phyloP scores from a whole-genome alignment of 2,888 invertebrate genomes.

The Allophyes oxyacanthae region DNA sequence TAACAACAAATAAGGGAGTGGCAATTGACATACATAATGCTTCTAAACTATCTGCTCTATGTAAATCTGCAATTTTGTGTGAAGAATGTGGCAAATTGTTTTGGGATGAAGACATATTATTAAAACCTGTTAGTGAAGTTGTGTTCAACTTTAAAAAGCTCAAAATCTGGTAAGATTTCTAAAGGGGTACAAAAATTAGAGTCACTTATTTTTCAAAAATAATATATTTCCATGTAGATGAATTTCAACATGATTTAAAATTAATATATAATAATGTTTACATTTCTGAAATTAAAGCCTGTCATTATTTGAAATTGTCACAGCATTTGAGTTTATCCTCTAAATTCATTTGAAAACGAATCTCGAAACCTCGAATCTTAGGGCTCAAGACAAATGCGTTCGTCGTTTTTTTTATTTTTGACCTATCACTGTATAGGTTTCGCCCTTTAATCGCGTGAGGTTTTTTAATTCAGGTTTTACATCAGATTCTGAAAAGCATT shows the following conservation, averaged over 20 bases:
- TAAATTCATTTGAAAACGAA: neutral
- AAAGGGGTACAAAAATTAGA: constrained; percentile 41
- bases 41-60: constrained; percentile 77
- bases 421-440: too few species aligned
- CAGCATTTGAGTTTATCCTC: constrained; percentile 14
- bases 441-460: too few species aligned
- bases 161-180: constrained; percentile 55
- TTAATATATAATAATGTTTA: constrained; percentile 10
- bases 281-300: constrained; percentile 24
- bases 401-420: too few species aligned
- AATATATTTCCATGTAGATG: constrained; percentile 50
- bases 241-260: constrained; percentile 17
- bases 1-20: constrained; percentile 88
- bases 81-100: constrained; percentile 93
- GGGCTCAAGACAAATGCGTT: too few species aligned
- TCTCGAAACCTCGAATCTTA: too few species aligned
- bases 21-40: constrained; percentile 88
- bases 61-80: constrained; percentile 91
- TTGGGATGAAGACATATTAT: constrained; percentile 89
- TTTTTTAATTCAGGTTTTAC: too few species aligned
- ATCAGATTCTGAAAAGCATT: too few species aligned
- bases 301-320: constrained; percentile 28
- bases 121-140: constrained; percentile 68
- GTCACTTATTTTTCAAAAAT: constrained; percentile 28
- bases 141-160: constrained; percentile 65